These are phyloP conservation scores for Biston betularia DNA, from an alignment of 2,888 invertebrate genomes.

Conservation along the genomic window DNA sequence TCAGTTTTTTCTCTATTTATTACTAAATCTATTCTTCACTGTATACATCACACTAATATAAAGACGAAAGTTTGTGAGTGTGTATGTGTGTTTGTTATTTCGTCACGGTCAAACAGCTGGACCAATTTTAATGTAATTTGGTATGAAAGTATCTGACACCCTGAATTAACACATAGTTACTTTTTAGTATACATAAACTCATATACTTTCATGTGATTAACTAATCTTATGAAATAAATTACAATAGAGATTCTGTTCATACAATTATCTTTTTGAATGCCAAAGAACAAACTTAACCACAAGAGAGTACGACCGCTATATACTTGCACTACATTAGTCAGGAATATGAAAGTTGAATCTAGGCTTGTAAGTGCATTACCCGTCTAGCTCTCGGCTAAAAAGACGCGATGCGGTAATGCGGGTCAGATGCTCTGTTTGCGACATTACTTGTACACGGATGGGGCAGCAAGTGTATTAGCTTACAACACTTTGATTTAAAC, in stretches of 20 bases:
- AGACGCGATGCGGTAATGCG: constrained; percentile 47
- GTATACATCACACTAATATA: too few relatives aligned
- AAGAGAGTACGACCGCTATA: background rate
- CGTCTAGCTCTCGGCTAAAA: constrained; percentile 20
- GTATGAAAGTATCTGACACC: too few relatives aligned
- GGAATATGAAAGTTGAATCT: constrained; percentile 38
- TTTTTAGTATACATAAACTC: too few relatives aligned
- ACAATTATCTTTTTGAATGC: background rate
- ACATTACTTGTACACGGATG: constrained; percentile 47
- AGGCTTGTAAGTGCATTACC: constrained; percentile 25
- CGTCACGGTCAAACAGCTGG: too few relatives aligned
- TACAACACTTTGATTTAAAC: background rate
- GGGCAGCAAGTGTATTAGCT: constrained; percentile 14
- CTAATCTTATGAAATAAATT: background rate
- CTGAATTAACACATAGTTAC: too few relatives aligned
- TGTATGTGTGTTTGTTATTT: too few relatives aligned
- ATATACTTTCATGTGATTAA: too few relatives aligned
- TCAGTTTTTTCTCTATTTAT: too few relatives aligned
- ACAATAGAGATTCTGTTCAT: background rate
- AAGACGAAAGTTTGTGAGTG: too few relatives aligned
- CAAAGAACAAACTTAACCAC: constrained; percentile 5
- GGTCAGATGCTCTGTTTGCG: constrained; percentile 58
- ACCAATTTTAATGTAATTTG: too few relatives aligned
- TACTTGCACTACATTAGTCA: constrained; percentile 9
- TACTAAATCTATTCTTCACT: too few relatives aligned